Conservation (phyloP, 2,113 vertebrate species). For the Castor canadensis region DNA sequence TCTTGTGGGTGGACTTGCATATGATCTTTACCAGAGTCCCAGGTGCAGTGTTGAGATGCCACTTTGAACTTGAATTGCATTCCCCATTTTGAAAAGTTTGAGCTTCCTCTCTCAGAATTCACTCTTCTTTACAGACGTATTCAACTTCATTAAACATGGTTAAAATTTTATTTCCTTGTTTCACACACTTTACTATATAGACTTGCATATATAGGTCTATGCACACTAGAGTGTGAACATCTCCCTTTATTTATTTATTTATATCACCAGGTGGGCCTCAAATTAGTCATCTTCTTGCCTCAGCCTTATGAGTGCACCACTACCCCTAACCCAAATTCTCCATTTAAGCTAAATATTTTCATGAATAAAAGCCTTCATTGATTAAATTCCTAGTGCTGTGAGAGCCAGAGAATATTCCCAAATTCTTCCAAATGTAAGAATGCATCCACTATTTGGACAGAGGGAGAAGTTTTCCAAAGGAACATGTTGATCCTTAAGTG, state of each 20-base stretch:
- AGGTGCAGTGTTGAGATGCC: background rate
- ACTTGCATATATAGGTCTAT: no score
- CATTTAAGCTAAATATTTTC: background rate
- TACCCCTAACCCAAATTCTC: background rate
- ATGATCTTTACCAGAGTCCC: background rate
- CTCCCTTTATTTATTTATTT: background rate
- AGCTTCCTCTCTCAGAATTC: slow-evolving; percentile 20
- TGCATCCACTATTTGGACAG: background rate
- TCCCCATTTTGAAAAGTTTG: slow-evolving; percentile 53
- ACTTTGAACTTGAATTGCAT: slow-evolving; percentile 43
- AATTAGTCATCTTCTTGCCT: background rate
- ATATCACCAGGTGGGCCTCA: background rate
- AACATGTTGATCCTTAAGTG: background rate
- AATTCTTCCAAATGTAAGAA: background rate
- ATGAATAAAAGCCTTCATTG: background rate
- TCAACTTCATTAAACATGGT: background rate
- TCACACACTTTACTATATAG: background rate
- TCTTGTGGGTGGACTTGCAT: background rate
- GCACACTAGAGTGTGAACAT: background rate
- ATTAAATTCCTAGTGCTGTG: background rate
- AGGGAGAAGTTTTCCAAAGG: background rate
- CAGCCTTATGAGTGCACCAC: background rate
- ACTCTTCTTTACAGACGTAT: background rate
- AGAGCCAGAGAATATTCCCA: background rate
- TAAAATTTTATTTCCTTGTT: background rate